Conservation (phyloP, 1,140 invertebrate genomes). For the Halesus radiatus region DNA sequence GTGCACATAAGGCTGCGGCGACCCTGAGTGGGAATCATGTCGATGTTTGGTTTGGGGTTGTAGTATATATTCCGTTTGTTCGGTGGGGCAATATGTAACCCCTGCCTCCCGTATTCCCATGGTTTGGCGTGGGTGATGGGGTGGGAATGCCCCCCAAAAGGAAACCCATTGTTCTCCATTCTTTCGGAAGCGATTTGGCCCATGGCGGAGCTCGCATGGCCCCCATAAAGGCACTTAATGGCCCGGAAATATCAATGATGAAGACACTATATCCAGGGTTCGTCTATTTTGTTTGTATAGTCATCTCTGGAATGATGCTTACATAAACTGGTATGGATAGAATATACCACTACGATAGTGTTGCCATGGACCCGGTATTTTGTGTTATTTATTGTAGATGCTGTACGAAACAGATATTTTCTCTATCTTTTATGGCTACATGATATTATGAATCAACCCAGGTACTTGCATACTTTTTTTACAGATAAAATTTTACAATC, state of each 20-base stretch:
- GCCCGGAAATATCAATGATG: slow-evolving; percentile 58
- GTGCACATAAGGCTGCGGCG: no score
- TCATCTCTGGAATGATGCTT: slow-evolving; percentile 23
- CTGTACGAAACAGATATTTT: no score
- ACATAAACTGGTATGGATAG: slow-evolving; percentile 25
- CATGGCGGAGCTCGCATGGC: slow-evolving; percentile 51
- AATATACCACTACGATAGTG: background rate
- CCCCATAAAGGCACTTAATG: slow-evolving; percentile 55
- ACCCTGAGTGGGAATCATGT: no score
- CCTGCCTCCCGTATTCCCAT: no score
- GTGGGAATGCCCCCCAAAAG: slow-evolving; percentile 27
- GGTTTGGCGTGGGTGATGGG: background rate
- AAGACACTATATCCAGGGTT: slow-evolving; percentile 56
- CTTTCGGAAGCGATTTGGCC: slow-evolving; percentile 56
- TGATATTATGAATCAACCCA: no score
- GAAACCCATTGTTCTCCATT: slow-evolving; percentile 52
- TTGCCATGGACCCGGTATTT: background rate
- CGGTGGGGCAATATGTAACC: no score
- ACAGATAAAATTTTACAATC: no score
- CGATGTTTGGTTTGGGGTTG: no score
- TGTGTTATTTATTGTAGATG: background rate
- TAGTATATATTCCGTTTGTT: no score
- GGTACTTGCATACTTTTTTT: no score
- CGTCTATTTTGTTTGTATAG: slow-evolving; percentile 57
- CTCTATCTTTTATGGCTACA: no score